phyloP scores from a whole-genome alignment of 2,113 vertebrate species.

The Athene noctua region DNA sequence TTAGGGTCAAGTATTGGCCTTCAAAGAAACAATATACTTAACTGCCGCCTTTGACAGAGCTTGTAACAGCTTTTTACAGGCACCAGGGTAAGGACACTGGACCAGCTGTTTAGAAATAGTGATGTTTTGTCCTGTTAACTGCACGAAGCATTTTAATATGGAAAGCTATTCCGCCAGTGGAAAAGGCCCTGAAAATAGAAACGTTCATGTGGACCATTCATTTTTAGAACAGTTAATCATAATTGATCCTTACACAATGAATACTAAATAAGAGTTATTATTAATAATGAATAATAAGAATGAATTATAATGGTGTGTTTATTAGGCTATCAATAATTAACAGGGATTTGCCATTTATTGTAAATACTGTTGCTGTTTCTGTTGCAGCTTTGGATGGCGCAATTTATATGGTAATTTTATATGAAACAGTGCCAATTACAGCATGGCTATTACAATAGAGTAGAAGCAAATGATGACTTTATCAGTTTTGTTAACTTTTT shows the following conservation, averaged over 20 bases:
- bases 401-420: slow-evolving; percentile 72
- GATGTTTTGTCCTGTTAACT: background rate
- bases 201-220: background rate
- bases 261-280: slow-evolving; percentile 38
- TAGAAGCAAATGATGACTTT: slow-evolving; percentile 32
- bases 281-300: slow-evolving; percentile 56
- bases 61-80: background rate
- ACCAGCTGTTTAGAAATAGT: background rate
- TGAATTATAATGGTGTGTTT: slow-evolving; percentile 49
- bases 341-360: slow-evolving; percentile 54
- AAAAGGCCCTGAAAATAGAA: background rate
- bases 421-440: slow-evolving; percentile 48
- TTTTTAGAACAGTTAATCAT: slow-evolving; percentile 29
- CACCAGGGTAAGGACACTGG: background rate
- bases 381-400: slow-evolving; percentile 35
- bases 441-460: slow-evolving; percentile 33
- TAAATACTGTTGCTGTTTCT: slow-evolving; percentile 48
- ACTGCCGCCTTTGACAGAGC: background rate
- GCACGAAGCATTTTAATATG: background rate
- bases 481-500: slow-evolving; percentile 61
- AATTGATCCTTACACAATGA: slow-evolving; percentile 29
- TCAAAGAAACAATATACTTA: background rate
- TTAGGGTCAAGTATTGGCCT: background rate
- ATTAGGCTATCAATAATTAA: slow-evolving; percentile 68
- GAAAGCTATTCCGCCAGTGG: background rate